Evolutionary conservation across 2,113 vertebrate species (phyloP).

Genomic region (Athene cunicularia): DNA sequence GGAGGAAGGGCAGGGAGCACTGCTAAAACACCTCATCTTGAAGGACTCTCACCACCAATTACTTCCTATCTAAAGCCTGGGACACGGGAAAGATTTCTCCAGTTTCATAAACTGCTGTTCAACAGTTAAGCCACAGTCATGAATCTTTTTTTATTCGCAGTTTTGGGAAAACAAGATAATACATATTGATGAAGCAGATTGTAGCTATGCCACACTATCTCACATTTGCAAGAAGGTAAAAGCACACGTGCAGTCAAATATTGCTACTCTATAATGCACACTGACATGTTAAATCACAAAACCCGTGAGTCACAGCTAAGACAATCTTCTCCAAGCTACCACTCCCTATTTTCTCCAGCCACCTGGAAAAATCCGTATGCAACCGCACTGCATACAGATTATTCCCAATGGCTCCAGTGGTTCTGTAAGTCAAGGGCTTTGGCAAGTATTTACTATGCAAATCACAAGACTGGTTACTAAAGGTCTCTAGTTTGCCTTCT

Average conservation of each 20-base stretch:
- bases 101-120: background rate
- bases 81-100: background rate
- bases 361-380: background rate
- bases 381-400: background rate
- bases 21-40: background rate
- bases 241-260: background rate
- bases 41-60: background rate
- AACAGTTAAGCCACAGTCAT: background rate
- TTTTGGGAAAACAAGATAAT: background rate
- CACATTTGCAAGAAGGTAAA: background rate
- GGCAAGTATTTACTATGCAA: background rate
- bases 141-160: background rate
- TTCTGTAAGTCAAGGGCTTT: background rate
- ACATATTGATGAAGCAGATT: background rate
- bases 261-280: background rate
- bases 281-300: background rate
- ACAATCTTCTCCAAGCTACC: background rate
- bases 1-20: background rate
- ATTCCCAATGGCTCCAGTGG: background rate
- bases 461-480: background rate
- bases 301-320: background rate
- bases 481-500: background rate
- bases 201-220: background rate
- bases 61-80: background rate
- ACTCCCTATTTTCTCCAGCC: background rate